Conservation (phyloP, 1,140 invertebrate species). For the Diuraphis noxia region DNA sequence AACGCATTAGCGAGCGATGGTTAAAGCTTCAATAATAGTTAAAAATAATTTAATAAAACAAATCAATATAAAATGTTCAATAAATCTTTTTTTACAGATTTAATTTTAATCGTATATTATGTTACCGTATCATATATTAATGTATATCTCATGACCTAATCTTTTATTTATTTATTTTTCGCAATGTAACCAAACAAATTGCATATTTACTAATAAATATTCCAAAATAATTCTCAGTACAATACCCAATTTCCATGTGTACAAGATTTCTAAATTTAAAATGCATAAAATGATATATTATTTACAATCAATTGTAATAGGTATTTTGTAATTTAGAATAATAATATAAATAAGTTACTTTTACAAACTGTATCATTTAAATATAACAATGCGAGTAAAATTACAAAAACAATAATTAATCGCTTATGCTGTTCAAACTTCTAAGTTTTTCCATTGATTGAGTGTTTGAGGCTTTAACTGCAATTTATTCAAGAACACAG, state of each 20-base stretch:
- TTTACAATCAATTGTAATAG: background rate
- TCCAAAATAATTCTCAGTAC: background rate
- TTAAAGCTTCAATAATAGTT: conserved; percentile 18
- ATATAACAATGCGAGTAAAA: background rate
- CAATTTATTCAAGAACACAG: background rate
- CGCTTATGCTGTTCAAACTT: background rate
- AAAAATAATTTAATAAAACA: conserved; percentile 6
- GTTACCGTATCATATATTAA: background rate
- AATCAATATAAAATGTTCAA: background rate
- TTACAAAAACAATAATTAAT: background rate
- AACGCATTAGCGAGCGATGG: background rate
- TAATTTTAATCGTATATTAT: background rate
- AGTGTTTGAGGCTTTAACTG: background rate
- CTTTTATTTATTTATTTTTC: background rate
- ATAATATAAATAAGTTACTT: background rate
- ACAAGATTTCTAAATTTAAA: background rate
- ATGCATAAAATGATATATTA: background rate
- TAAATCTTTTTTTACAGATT: background rate
- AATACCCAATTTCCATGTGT: background rate
- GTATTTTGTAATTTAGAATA: background rate
- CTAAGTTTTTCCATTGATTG: background rate
- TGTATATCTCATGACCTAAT: background rate
- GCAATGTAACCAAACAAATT: background rate
- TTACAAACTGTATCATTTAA: background rate
- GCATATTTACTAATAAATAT: background rate